Conservation (phyloP, 2,113 vertebrate genomes). For the Ifrita kowaldi region DNA sequence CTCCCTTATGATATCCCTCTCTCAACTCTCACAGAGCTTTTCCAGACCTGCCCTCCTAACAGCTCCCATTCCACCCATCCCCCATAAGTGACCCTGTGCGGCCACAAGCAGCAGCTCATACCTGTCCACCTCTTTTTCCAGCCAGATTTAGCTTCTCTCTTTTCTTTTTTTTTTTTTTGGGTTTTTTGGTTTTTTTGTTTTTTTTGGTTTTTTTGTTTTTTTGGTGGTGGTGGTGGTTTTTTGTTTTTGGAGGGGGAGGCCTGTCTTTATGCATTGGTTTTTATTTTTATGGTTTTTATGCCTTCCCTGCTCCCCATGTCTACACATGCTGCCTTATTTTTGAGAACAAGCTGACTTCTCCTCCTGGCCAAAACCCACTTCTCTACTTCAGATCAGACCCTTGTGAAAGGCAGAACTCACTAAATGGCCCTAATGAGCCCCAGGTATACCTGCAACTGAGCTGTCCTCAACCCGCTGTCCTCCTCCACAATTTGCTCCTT, state of each 20-base stretch:
- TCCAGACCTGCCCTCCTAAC: background rate
- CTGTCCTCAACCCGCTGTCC: background rate
- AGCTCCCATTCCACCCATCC: background rate
- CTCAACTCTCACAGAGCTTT: background rate
- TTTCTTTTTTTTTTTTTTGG: background rate
- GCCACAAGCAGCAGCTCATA: background rate
- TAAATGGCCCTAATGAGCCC: background rate
- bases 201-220: too few species aligned
- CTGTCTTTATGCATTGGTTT: background rate
- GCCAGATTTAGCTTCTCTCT: background rate
- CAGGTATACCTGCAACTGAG: background rate
- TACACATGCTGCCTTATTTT: background rate
- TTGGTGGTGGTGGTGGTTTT: too few species aligned
- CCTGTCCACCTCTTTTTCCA: background rate
- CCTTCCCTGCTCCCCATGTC: background rate
- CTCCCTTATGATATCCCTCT: background rate
- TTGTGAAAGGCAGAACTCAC: background rate
- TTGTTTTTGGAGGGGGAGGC: background rate
- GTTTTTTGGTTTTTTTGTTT: too few species aligned
- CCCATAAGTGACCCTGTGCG: background rate
- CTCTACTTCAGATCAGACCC: background rate
- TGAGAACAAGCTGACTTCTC: slow-evolving; percentile 48
- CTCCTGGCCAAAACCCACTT: slow-evolving; percentile 32
- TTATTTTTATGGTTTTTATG: background rate
- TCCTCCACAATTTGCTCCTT: background rate